Evolutionary conservation across 2,888 invertebrate species (phyloP), one percentile per base, ranked within the genome.

Genomic region (Ophioninae sp.): DNA sequence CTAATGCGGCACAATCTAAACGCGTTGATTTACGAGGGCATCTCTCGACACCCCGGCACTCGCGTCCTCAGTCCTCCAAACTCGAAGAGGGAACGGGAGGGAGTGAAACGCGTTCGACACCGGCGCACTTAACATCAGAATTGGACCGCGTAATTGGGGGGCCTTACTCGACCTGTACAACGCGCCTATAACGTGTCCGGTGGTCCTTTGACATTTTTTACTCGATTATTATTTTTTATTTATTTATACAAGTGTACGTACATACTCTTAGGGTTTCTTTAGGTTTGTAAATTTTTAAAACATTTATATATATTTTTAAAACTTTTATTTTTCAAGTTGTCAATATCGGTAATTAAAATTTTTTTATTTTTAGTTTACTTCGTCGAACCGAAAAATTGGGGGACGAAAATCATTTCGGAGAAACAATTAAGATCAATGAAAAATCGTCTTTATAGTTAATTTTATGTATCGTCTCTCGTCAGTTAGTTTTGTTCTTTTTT

Each of bases 1-100:
- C 90, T 92, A 91, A 92, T 91, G 89, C 88, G 88, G 89, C 89
- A 90, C 89, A 90, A 92, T 91, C 91, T 90, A 90, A 91, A 89
- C 89, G 89, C 87, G 83, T 88, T 90, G 91, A 92, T 91, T 90
- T 91, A 91, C 90, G 90, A 90, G 89, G 88, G 88, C 89, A 90
- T 89, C 89, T 89, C 78, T 83, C 82, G 83, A 83, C 82, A 76
- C 80, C 73, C 37, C 62, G 70, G 67, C 37, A 59, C 82, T 73
- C 76, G 62, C 72, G 57, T 69, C 64, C 39, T 69, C 21, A 61
- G 44, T 62, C 50, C 17, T 56, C 75, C 21, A 56, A 37, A 65
- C 59, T 57, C 7, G 8, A 30, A 57, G 57, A 57, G 37, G 37
- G 37, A 69, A 30, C 21, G 69, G 23, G 23, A 21, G 56, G 23